Evolutionary conservation across 2,113 vertebrate genomes (phyloP).

Genomic region (Forbesichthys agassizii): DNA sequence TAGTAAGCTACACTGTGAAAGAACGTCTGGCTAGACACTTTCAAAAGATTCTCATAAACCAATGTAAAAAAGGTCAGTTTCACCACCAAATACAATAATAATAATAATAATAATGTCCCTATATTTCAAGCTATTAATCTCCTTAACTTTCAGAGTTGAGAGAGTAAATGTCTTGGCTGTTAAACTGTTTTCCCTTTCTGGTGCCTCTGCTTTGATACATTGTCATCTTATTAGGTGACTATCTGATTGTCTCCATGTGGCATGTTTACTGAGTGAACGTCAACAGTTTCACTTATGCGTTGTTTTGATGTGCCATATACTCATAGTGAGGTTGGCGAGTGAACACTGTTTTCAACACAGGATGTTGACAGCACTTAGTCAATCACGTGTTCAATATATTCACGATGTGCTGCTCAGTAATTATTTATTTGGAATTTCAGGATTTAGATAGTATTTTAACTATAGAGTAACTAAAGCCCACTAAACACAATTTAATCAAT

Average conservation of each 20-base stretch:
- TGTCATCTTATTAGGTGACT: conserved; percentile 60
- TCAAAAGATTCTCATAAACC: neutral
- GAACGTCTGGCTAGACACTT: neutral
- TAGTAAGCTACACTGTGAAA: no score
- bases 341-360: conserved; percentile 49
- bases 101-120: neutral
- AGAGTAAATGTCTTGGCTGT: conserved; percentile 69
- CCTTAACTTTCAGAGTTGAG: conserved; percentile 14
- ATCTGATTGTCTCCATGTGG: conserved; percentile 39
- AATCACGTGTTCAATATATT: conserved; percentile 10
- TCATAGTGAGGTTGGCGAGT: conserved; percentile 42
- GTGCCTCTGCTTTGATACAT: conserved; percentile 66
- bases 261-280: conserved; percentile 53
- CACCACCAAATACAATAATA: conserved; percentile 54
- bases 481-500: no score
- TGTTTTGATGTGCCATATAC: conserved; percentile 67
- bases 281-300: conserved; percentile 48
- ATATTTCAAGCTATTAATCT: conserved; percentile 18
- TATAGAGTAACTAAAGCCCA: neutral
- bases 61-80: conserved; percentile 1
- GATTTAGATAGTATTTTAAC: neutral
- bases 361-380: conserved; percentile 62
- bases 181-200: conserved; percentile 50
- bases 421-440: neutral
- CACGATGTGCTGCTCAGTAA: conserved; percentile 2